Percentiles rank a stretch among this genome's conserved stretches.
phyloP scores from a whole-genome alignment of 2,888 invertebrate genomes.

The Chloroclystis v-ata region DNA sequence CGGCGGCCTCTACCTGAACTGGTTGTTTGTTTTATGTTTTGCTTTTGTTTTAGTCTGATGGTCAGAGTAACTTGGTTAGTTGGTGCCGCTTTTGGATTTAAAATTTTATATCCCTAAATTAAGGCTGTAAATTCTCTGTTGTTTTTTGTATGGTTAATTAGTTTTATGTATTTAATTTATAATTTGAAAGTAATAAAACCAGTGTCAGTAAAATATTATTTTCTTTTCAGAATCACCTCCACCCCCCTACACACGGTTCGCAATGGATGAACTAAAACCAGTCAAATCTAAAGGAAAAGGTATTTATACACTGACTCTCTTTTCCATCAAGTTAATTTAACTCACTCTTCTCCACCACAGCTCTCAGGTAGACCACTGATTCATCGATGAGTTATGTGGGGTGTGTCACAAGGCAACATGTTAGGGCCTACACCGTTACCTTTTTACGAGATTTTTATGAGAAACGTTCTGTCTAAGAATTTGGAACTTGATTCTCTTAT shows the following conservation, averaged over 20 bases:
- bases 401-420: slow-evolving; percentile 4
- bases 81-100: slow-evolving; percentile 27
- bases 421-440: slow-evolving; percentile 1
- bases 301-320: too few species aligned
- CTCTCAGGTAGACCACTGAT: slow-evolving; percentile 3
- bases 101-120: slow-evolving; percentile 29
- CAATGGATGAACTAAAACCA: slow-evolving; percentile 85
- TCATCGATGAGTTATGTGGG: not conserved
- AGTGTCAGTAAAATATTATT: not conserved
- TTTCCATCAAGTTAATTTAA: too few species aligned
- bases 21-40: slow-evolving; percentile 42
- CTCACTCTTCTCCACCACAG: too few species aligned
- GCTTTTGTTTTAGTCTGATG: slow-evolving; percentile 34
- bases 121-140: slow-evolving; percentile 3
- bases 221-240: slow-evolving; percentile 85
- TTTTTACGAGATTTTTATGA: slow-evolving; percentile 3
- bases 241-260: slow-evolving; percentile 88
- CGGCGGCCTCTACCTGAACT: slow-evolving; percentile 57
- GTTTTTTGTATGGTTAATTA: not conserved
- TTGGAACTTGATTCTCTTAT: not conserved
- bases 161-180: not conserved
- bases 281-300: slow-evolving; percentile 87
- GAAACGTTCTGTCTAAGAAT: slow-evolving; percentile 1
- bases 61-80: slow-evolving; percentile 43
- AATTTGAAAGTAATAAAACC: not conserved